Conservation (phyloP, 1,140 invertebrate genomes). For the Rhizoglyphus robini region DNA sequence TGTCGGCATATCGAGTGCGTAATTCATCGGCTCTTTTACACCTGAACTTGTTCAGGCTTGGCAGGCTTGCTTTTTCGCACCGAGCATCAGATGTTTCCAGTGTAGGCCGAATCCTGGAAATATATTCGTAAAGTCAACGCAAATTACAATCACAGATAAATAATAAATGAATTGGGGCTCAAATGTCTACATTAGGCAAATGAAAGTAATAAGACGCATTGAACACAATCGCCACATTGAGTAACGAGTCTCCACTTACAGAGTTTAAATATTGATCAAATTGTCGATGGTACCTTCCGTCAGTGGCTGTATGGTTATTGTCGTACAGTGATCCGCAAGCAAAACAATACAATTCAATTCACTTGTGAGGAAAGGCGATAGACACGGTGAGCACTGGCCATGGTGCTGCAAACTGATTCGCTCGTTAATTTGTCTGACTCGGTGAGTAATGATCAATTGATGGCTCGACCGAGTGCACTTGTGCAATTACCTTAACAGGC, state of each 20-base stretch:
- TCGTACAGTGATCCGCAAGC: conserved; percentile 79
- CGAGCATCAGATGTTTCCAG: conserved; percentile 93
- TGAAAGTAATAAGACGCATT: conserved; percentile 1
- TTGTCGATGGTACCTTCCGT: conserved; percentile 91
- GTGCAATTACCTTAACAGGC: too few relatives aligned
- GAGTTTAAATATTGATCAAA: conserved; percentile 77
- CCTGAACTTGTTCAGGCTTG: conserved; percentile 86
- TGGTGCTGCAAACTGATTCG: too few relatives aligned
- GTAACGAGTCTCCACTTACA: conserved; percentile 58
- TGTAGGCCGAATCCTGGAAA: conserved; percentile 63
- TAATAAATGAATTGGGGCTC: conserved; percentile 91
- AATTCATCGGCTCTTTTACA: conserved; percentile 78
- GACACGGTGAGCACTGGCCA: too few relatives aligned
- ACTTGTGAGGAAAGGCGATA: too few relatives aligned
- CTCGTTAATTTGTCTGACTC: too few relatives aligned
- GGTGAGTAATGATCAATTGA: too few relatives aligned
- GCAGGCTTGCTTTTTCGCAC: conserved; percentile 77
- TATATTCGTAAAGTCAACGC: conserved; percentile 82
- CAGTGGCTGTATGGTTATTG: conserved; percentile 88
- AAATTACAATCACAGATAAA: conserved; percentile 95
- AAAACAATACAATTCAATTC: too few relatives aligned
- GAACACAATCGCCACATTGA: not conserved
- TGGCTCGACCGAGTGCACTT: too few relatives aligned
- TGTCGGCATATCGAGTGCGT: conserved; percentile 43
- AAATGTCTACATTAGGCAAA: conserved; percentile 50